Base-by-base conservation (phyloP, 2,888 invertebrate species). In the Leptinotarsa juncta region DNA sequence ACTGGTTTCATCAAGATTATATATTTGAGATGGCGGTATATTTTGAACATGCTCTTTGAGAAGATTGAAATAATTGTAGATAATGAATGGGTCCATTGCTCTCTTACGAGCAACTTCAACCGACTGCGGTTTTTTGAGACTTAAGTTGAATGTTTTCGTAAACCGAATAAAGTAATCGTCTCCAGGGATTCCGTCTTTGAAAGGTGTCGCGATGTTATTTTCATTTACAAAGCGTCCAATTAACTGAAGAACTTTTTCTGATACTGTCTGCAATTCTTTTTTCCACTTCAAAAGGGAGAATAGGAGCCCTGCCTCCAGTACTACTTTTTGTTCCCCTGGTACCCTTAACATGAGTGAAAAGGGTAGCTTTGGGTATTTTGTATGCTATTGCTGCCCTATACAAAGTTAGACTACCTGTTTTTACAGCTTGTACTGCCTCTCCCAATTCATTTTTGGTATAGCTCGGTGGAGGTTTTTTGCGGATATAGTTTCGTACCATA, bases 1-100 rank as follows among this genome's bases (percentile, higher is more conserved):
- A 69, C 73, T 77, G 15, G 65, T 72, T 77, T 77, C 77, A 71
- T 77, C 71, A 51, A 74, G 57, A 55, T 78, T 78, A 65, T 71
- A 78, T 50, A 73, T 77, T 67, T 53, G 55, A 42, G n/a, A n/a
- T 20, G 32, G 16, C 23, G 32, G 32, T 26, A 60, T 14, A 60
- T 60, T 60, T 60, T 60, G 32, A 32, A 20, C 15, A 55, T 70
- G 55, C 23, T 60, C 18, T 60, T 48, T 42, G 26, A 71, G 23
- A 49, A 32, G 14, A 23, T 51, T 20, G 23, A 71, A 71, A 26
- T 65, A 71, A 23, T 65, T 18, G 50, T 65, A n/a, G 16, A 71
- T 71, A 5, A 32, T 50, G 20, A 71, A 71, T 20, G 65, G 65
- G 18, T 71, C 53, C n/a, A 18, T 20, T 49, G 26, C 16, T 23